Conservation (phyloP, 1,140 invertebrate genomes). For the Charaxes varanes region DNA sequence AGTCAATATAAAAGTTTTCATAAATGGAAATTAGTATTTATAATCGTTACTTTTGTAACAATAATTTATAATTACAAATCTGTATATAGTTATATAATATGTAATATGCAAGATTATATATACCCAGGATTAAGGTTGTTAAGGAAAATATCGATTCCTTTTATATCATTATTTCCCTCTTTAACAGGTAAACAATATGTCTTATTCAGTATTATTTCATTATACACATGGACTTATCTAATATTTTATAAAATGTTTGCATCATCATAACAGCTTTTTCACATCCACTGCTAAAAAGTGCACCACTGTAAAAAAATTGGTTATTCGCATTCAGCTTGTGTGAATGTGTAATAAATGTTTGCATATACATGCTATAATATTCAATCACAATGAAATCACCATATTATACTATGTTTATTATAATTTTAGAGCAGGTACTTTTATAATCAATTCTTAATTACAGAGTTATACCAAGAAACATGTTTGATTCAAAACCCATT, state of each 20-base stretch:
- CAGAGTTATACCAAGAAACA: slow-evolving; percentile 86
- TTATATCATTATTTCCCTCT: slow-evolving; percentile 77
- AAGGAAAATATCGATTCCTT: slow-evolving; percentile 77
- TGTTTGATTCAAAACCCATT: slow-evolving; percentile 86
- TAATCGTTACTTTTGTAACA: slow-evolving; percentile 7
- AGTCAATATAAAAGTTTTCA: slow-evolving; percentile 2
- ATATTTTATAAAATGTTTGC: not conserved
- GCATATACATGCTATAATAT: too few relatives aligned
- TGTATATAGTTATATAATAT: slow-evolving; percentile 73
- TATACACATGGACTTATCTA: too few relatives aligned
- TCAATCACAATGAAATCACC: too few relatives aligned
- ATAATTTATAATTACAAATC: slow-evolving; percentile 49
- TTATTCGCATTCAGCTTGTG: too few relatives aligned
- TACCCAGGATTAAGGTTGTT: slow-evolving; percentile 79
- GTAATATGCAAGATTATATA: slow-evolving; percentile 81
- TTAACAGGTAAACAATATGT: slow-evolving; percentile 73
- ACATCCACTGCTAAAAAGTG: too few relatives aligned
- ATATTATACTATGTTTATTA: too few relatives aligned
- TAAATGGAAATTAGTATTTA: slow-evolving; percentile 7
- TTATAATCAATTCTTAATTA: slow-evolving; percentile 27
- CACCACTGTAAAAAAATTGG: too few relatives aligned
- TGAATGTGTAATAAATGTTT: too few relatives aligned
- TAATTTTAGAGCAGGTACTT: too few relatives aligned
- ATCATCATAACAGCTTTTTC: too few relatives aligned
- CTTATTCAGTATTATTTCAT: not conserved